These are phyloP conservation scores for Electrophaes corylata DNA, from an alignment of 2,888 invertebrate species.

Conservation along the genomic window DNA sequence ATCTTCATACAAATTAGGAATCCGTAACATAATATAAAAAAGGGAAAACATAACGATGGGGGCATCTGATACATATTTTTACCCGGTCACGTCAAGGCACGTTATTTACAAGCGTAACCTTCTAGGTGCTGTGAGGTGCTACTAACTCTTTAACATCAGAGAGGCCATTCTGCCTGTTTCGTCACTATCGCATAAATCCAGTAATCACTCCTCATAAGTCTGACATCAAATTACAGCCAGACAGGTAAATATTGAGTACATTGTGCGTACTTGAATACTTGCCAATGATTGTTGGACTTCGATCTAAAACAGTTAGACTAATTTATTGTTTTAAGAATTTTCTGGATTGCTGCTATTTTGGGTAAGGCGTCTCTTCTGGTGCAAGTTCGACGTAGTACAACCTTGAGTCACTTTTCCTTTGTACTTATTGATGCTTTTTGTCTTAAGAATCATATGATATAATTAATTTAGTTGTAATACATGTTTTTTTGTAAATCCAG, in stretches of 20 bases:
- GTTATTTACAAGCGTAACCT: too few relatives aligned
- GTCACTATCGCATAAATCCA: too few relatives aligned
- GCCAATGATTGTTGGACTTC: slow-evolving; percentile 78
- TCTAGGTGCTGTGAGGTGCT: too few relatives aligned
- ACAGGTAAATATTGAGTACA: slow-evolving; percentile 79
- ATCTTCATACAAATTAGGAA: too few relatives aligned
- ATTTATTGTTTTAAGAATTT: slow-evolving; percentile 65
- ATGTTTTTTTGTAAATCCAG: too few relatives aligned
- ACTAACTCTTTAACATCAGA: too few relatives aligned
- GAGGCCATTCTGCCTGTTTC: too few relatives aligned
- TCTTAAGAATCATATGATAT: background rate
- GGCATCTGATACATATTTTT: too few relatives aligned
- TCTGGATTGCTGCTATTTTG: slow-evolving; percentile 59
- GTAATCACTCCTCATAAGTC: slow-evolving; percentile 19
- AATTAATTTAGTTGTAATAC: too few relatives aligned
- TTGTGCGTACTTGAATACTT: slow-evolving; percentile 72
- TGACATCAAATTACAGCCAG: slow-evolving; percentile 60
- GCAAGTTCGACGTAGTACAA: slow-evolving; percentile 36
- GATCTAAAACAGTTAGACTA: slow-evolving; percentile 68
- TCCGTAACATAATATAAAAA: too few relatives aligned
- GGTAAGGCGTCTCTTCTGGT: slow-evolving; percentile 48
- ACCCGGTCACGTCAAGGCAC: too few relatives aligned
- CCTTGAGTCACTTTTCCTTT: slow-evolving; percentile 9
- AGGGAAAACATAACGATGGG: too few relatives aligned
- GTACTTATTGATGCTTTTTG: background rate